phyloP scores from a whole-genome alignment of 1,140 invertebrate genomes.

The Bombus terrestris region DNA sequence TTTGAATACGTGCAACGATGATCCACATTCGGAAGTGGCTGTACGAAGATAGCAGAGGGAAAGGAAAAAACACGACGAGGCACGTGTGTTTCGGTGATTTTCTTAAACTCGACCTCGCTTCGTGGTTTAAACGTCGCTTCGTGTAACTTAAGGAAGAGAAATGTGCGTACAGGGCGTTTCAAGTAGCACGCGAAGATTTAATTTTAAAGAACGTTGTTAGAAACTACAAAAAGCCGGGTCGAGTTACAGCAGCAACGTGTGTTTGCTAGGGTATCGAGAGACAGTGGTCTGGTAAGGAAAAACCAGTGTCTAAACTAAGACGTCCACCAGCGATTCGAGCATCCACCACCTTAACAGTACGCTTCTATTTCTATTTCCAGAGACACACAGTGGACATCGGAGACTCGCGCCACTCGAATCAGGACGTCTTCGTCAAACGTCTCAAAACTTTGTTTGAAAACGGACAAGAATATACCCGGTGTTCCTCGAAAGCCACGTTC shows the following conservation, averaged over 20 bases:
- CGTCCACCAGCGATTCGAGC: slow-evolving; percentile 35
- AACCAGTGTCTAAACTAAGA: slow-evolving; percentile 32
- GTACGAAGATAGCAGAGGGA: too few relatives aligned
- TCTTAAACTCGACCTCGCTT: too few relatives aligned
- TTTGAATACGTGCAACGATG: background rate
- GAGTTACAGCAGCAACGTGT: slow-evolving; percentile 11
- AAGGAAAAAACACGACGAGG: too few relatives aligned
- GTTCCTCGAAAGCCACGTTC: too few relatives aligned
- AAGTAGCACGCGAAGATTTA: too few relatives aligned
- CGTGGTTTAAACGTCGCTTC: too few relatives aligned
- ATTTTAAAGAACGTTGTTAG: background rate
- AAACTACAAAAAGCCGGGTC: background rate
- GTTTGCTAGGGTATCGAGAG: background rate
- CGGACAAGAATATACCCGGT: background rate
- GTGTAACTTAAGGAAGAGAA: too few relatives aligned
- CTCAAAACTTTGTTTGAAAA: background rate
- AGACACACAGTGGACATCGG: slow-evolving; percentile 49
- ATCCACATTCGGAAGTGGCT: background rate
- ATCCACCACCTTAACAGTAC: slow-evolving; percentile 22
- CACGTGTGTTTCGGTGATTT: too few relatives aligned
- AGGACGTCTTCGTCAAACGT: background rate
- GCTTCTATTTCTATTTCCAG: slow-evolving; percentile 65
- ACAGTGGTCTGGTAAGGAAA: slow-evolving; percentile 18
- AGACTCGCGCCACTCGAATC: slow-evolving; percentile 23
- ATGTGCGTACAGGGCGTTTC: too few relatives aligned